Percentiles rank a stretch among this genome's conserved stretches.
These are phyloP conservation scores for Ambastaia sidthimunki DNA, from an alignment of 2,797 vertebrate genomes.

Conservation along the genomic window DNA sequence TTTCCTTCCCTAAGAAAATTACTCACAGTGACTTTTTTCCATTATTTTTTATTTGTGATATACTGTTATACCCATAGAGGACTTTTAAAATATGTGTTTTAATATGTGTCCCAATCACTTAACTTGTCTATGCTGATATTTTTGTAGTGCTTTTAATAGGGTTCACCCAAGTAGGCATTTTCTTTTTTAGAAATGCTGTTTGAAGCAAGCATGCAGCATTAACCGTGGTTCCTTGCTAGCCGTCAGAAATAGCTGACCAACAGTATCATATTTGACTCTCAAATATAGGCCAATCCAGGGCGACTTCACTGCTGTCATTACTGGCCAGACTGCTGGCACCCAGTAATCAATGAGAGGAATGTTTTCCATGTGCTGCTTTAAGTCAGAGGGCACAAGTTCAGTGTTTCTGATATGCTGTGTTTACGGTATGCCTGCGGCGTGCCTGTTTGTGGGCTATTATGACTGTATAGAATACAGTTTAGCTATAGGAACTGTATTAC, in stretches of 20 bases:
- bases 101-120: not conserved
- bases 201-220: conserved; percentile 10
- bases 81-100: not conserved
- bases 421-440: not conserved
- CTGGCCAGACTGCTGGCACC: conserved; percentile 36
- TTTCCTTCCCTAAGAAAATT: not conserved
- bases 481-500: conserved; percentile 1
- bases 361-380: conserved; percentile 39
- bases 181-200: conserved; percentile 33
- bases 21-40: no score
- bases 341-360: conserved; percentile 56
- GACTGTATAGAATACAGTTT: not conserved
- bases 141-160: conserved; percentile 25
- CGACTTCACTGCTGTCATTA: conserved; percentile 59
- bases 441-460: not conserved
- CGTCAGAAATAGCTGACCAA: conserved; percentile 66
- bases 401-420: not conserved
- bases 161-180: conserved; percentile 3
- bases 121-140: not conserved
- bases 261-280: conserved; percentile 69
- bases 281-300: conserved; percentile 52
- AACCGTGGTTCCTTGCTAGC: conserved; percentile 33
- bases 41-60: no score
- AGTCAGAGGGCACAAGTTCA: conserved; percentile 31
- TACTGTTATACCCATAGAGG: not conserved